These are phyloP conservation scores for Rhagophthalmus giganteus DNA, from an alignment of 2,888 invertebrate species.

Conservation along the genomic window DNA sequence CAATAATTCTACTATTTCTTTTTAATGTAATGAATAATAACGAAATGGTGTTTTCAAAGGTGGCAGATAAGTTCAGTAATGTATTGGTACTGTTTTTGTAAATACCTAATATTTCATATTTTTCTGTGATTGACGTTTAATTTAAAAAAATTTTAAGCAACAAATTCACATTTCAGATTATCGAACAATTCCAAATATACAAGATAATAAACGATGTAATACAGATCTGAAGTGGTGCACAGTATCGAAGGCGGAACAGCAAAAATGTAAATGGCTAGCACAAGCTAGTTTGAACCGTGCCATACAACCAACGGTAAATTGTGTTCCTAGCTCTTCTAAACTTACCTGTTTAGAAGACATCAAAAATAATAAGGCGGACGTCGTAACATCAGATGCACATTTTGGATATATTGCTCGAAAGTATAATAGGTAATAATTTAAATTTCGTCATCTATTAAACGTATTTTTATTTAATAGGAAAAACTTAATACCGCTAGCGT, in stretches of 20 bases:
- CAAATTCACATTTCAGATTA: constrained; percentile 16
- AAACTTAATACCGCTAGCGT: constrained; percentile 60
- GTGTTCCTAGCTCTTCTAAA: constrained; percentile 55
- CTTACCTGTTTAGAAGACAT: constrained; percentile 63
- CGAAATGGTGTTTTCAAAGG: too few relatives aligned
- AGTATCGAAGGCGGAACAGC: constrained; percentile 56
- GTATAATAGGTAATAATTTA: constrained; percentile 57
- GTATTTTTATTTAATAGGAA: constrained; percentile 53
- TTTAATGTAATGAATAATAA: too few relatives aligned
- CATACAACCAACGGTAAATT: constrained; percentile 62
- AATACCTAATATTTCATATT: too few relatives aligned
- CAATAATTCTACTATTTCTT: too few relatives aligned
- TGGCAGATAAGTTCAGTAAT: too few relatives aligned
- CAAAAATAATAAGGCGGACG: constrained; percentile 58
- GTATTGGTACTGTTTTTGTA: background rate
- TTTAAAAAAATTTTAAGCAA: too few relatives aligned
- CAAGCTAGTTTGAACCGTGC: constrained; percentile 61
- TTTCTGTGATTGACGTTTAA: too few relatives aligned
- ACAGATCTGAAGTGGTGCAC: constrained; percentile 65
- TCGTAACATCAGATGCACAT: constrained; percentile 65
- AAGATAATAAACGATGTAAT: constrained; percentile 33
- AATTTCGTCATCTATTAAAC: background rate
- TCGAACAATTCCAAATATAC: constrained; percentile 10
- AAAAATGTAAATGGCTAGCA: constrained; percentile 65
- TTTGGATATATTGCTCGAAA: constrained; percentile 66